A percentile compares a stretch with the other conserved stretches of the same genome.
phyloP scores from a whole-genome alignment of 2,797 vertebrate species.

The Eulemur albifrons region DNA sequence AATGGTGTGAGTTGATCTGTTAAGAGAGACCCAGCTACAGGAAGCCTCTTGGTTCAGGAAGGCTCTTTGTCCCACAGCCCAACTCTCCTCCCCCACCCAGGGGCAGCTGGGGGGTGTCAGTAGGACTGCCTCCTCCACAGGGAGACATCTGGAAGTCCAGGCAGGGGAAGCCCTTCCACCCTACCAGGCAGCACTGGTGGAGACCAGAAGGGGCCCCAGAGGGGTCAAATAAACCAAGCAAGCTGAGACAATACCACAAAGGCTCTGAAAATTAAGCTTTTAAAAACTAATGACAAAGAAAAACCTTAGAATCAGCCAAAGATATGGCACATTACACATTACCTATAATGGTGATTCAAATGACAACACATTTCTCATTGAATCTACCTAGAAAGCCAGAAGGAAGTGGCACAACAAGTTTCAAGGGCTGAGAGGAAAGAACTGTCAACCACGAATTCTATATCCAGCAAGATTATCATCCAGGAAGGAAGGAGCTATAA shows the following conservation, averaged over 20 bases:
- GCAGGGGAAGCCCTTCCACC: not conserved
- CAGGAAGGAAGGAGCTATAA: not conserved
- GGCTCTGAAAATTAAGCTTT: not conserved
- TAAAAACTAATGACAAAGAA: not conserved
- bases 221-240: not conserved
- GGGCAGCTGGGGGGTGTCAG: not conserved
- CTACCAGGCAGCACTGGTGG: not conserved
- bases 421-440: not conserved
- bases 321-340: not conserved
- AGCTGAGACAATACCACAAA: not conserved
- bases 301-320: not conserved
- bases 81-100: not conserved
- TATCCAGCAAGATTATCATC: not conserved
- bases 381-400: not conserved
- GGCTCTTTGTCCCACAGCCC: too few species aligned
- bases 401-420: not conserved
- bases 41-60: not conserved
- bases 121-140: not conserved
- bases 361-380: not conserved
- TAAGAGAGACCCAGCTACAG: not conserved
- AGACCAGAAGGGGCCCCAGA: not conserved
- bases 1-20: not conserved
- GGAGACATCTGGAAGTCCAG: not conserved
- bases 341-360: not conserved
- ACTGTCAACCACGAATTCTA: not conserved